These are phyloP conservation scores for Pseudomyrmex concolor DNA, from an alignment of 1,140 invertebrate species.

Conservation along the genomic window DNA sequence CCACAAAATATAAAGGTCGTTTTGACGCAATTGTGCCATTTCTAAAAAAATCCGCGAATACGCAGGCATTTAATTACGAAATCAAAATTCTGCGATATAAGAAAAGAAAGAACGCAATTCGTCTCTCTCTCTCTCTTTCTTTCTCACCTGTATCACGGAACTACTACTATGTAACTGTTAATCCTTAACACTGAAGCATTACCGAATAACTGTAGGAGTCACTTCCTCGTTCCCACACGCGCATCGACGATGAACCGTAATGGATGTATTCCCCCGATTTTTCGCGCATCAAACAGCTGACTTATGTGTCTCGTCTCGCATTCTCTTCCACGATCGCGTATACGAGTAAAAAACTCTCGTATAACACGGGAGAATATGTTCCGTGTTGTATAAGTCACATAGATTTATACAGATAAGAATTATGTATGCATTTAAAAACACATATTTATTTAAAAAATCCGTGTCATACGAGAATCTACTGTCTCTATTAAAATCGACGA, in stretches of 20 bases:
- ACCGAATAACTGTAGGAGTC: conserved; percentile 55
- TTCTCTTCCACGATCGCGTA: conserved; percentile 55
- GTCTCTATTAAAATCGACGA: background rate
- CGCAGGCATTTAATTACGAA: background rate
- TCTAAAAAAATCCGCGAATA: background rate
- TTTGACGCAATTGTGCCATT: too few species aligned
- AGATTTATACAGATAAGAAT: too few species aligned
- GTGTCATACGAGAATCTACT: too few species aligned
- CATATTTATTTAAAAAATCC: too few species aligned
- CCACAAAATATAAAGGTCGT: background rate
- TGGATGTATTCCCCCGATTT: conserved; percentile 57
- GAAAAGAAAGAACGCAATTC: background rate
- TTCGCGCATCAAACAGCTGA: conserved; percentile 29
- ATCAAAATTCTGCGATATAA: background rate
- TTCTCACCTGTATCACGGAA: too few species aligned
- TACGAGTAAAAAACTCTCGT: conserved; percentile 32
- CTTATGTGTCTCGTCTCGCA: conserved; percentile 44
- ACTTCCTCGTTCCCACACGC: conserved; percentile 57
- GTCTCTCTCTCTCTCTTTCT: background rate
- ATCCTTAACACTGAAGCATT: conserved; percentile 26
- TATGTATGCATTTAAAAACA: too few species aligned
- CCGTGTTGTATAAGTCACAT: too few species aligned
- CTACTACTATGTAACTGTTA: conserved; percentile 20
- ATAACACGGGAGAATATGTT: too few species aligned
- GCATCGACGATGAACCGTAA: conserved; percentile 45